phyloP scores from a whole-genome alignment of 2,113 vertebrate species.

The Thunnus thynnus region DNA sequence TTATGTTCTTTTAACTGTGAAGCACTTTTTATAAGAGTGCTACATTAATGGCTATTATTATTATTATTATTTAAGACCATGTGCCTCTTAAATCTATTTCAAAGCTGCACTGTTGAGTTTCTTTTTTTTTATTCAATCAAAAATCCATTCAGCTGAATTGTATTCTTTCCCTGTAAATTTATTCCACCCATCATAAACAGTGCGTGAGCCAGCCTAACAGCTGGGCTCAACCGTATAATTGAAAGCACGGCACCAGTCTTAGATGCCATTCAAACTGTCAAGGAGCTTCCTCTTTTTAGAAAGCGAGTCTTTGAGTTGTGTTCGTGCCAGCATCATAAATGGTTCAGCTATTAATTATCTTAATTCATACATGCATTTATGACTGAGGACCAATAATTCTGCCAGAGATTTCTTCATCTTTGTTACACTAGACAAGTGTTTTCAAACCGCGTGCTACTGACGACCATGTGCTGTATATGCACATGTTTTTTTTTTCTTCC shows the following conservation, averaged over 20 bases:
- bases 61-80: not conserved
- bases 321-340: slow-evolving; percentile 17
- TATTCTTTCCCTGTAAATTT: slow-evolving; percentile 15
- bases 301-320: not conserved
- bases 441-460: not conserved
- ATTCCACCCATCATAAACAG: slow-evolving; percentile 22
- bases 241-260: slow-evolving; percentile 6
- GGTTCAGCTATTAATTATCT: slow-evolving; percentile 30
- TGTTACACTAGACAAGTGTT: not conserved
- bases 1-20: not conserved
- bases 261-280: slow-evolving; percentile 25
- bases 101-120: not conserved
- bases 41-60: not conserved
- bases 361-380: slow-evolving; percentile 41
- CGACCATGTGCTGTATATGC: not conserved
- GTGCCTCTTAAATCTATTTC: not conserved
- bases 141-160: not conserved
- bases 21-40: not conserved
- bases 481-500: slow-evolving; percentile 9
- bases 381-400: slow-evolving; percentile 5
- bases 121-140: slow-evolving; percentile 10
- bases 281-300: slow-evolving; percentile 15
- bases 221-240: slow-evolving; percentile 29
- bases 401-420: not conserved
- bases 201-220: slow-evolving; percentile 15